Base-by-base conservation (phyloP, 2,888 invertebrate genomes). In the Furcula furcula region DNA sequence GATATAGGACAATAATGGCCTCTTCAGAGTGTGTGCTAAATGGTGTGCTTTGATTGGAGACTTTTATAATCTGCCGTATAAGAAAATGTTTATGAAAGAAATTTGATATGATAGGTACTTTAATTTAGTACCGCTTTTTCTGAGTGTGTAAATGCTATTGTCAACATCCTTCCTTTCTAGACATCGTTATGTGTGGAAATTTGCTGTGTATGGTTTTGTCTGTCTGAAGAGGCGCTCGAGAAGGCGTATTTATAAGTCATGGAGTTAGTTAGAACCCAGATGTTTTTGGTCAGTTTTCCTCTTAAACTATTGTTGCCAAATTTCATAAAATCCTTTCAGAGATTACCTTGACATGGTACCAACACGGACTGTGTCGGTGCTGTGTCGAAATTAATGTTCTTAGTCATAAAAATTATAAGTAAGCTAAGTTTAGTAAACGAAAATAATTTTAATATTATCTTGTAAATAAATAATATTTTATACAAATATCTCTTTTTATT, bases 151-250 rank as follows among this genome's bases (percentile, higher is more conserved):
- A 16, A 16, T 16, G 16, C 16, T n/a, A n/a, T n/a, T n/a, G n/a
- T n/a, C n/a, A n/a, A n/a, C n/a, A n/a, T n/a, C n/a, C n/a, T n/a
- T n/a, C n/a, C n/a, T n/a, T n/a, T n/a, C n/a, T n/a, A n/a, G n/a
- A n/a, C n/a, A n/a, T n/a, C n/a, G n/a, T n/a, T n/a, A n/a, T n/a
- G n/a, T n/a, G n/a, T n/a, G n/a, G n/a, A n/a, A n/a, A n/a, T n/a
- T n/a, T n/a, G n/a, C n/a, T 30, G 32, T 36, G 29, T 35, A 40
- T 46, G 34, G 36, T 40, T 50, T 46, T 46, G 64, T 78, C 71
- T 76, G 78, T 75, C 69, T 76, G 64, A 77, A 76, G 84, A 84
- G 81, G 68, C 76, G 83, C 82, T 81, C 72, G 55, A 57, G 40
- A 44, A n/a, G n/a, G n/a, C 36, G 14, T 40, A 34, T 37, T 15